Conservation (phyloP, 2,888 invertebrate genomes). For the Drosophila limbata region DNA sequence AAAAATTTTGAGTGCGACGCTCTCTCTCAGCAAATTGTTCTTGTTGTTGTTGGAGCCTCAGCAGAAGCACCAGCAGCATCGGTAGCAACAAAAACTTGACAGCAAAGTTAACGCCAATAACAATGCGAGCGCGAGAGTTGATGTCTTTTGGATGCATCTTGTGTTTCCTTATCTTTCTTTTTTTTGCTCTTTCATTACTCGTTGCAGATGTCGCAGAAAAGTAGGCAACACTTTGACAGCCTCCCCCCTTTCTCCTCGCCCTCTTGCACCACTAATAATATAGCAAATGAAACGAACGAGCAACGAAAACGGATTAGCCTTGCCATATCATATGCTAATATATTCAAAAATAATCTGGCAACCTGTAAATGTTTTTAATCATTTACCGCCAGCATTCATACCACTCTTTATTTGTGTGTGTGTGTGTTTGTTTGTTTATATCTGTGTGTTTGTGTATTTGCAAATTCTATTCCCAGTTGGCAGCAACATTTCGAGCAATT, state of each 20-base stretch:
- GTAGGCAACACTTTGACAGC: conserved; percentile 52
- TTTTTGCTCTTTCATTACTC: conserved; percentile 15
- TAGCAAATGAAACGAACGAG: conserved; percentile 5
- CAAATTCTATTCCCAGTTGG: conserved; percentile 38
- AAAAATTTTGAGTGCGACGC: conserved; percentile 54
- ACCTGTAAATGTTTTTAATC: conserved; percentile 37
- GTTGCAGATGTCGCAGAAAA: conserved; percentile 40
- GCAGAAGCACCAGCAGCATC: too few species aligned
- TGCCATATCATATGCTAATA: conserved; percentile 31
- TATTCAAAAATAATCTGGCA: conserved; percentile 37
- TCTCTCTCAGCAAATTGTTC: conserved; percentile 73
- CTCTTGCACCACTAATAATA: background rate
- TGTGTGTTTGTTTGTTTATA: conserved; percentile 6
- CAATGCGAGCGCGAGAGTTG: conserved; percentile 57
- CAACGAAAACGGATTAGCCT: conserved; percentile 14
- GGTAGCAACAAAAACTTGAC: conserved; percentile 40
- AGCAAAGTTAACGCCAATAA: conserved; percentile 71
- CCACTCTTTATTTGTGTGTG: background rate
- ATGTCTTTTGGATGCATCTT: conserved; percentile 35
- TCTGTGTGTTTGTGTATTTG: conserved; percentile 10
- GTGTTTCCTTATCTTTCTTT: conserved; percentile 2
- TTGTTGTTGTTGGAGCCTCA: conserved; percentile 37
- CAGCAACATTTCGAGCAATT: conserved; percentile 46
- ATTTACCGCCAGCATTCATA: conserved; percentile 1
- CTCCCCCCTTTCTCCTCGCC: background rate